These are phyloP conservation scores for Vannuccia rotundouncinata DNA, from an alignment of 2,888 invertebrate species.

Conservation along the genomic window DNA sequence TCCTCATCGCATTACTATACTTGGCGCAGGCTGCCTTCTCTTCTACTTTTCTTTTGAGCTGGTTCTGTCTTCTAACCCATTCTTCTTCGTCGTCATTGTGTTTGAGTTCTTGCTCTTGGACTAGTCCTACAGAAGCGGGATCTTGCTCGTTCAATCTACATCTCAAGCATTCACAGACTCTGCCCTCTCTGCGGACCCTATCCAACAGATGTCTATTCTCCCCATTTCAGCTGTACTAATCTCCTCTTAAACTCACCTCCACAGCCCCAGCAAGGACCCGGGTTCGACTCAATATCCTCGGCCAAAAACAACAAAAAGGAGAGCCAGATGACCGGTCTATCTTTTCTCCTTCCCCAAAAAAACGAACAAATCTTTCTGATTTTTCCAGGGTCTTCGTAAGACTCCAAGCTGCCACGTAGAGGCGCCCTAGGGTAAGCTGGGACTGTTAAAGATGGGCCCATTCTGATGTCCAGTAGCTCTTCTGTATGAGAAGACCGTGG, in stretches of 20 bases:
- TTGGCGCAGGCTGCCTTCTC: not conserved
- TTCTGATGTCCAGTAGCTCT: too few relatives aligned
- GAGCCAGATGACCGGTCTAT: not conserved
- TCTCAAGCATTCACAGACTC: not conserved
- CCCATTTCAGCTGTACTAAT: not conserved
- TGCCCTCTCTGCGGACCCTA: not conserved
- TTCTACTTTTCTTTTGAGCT: not conserved
- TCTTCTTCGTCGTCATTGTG: not conserved
- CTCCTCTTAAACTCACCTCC: not conserved
- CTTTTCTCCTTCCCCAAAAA: not conserved
- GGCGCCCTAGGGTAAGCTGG: not conserved
- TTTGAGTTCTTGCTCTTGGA: not conserved
- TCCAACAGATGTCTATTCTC: not conserved
- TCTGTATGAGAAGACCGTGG: too few relatives aligned
- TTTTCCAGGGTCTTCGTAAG: not conserved
- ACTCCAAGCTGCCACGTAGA: not conserved
- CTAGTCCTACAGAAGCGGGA: not conserved
- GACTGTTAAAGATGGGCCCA: not conserved
- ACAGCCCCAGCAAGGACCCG: not conserved
- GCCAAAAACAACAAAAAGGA: not conserved
- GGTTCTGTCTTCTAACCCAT: not conserved
- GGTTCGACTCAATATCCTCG: not conserved
- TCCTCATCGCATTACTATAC: not conserved
- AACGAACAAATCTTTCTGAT: not conserved
- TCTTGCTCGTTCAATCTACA: not conserved